Conservation (phyloP, 2,797 vertebrate species). For the Chloroceryle amazona region DNA sequence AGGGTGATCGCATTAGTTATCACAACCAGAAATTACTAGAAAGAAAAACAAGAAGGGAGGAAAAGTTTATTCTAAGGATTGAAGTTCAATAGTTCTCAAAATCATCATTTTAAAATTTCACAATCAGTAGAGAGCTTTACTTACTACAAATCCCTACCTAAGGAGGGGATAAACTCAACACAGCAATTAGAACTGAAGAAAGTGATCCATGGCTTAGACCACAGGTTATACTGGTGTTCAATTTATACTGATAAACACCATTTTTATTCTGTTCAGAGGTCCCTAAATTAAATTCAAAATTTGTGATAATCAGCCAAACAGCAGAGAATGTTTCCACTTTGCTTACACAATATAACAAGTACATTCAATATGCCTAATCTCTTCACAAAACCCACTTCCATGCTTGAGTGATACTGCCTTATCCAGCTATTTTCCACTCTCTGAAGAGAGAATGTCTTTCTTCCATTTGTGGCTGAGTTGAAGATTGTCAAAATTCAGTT, state of each 20-base stretch:
- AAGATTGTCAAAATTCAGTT: not conserved
- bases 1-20: not conserved
- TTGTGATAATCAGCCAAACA: not conserved
- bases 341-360: not conserved
- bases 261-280: not conserved
- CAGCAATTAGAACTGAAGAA: not conserved
- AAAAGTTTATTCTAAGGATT: not conserved
- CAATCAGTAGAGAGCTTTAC: not conserved
- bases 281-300: not conserved
- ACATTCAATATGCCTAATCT: not conserved
- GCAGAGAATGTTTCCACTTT: not conserved
- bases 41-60: not conserved
- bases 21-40: not conserved
- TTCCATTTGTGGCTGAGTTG: not conserved
- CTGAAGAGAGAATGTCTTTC: accelerated
- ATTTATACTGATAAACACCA: not conserved
- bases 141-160: not conserved
- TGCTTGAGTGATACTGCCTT: not conserved
- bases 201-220: not conserved
- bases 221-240: not conserved
- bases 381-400: not conserved
- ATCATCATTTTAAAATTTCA: not conserved
- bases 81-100: not conserved
- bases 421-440: not conserved
- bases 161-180: not conserved